Base-by-base conservation (phyloP, 1,140 invertebrate species). In the Coboldia fuscipes region DNA sequence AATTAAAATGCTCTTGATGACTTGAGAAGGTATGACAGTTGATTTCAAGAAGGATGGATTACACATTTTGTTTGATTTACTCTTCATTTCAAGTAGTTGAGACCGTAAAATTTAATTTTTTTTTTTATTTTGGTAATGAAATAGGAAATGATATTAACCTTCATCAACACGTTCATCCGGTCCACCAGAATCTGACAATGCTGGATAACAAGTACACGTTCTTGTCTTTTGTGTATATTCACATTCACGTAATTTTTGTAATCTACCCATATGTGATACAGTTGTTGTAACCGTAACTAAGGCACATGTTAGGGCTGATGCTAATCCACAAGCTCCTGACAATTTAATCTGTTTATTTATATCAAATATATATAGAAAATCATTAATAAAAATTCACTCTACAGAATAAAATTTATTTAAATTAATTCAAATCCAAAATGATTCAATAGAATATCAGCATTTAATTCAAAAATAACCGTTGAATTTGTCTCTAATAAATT, bases 221-320 rank as follows among this genome's bases (percentile, higher is more conserved):
- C 69, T 62, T 1, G 74, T 72, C 48, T 72, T 64, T 42, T 71
- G 65, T 0, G 78, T 82, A 52, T 86, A 90, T 40, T 82, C 74
- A 46, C 84, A 90, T 50, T 86, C 79, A 39, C 76, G 65, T 15
- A 89, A 53, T 0, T 77, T 80, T 55, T 90, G 84, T 16, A 90
- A 57, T 36, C 83, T 65, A 44, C 83, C 85, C 82, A 90, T 86
- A 51, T 90, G 84, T 36, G 89, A 73, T n/a, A 88, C 81, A 0
- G 82, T 88, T 0, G 84, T 90, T 2, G 84, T 88, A 13, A 90
- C 81, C 8, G 83, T 88, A 26, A 89, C 81, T 29, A 85, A 60
- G 10, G 85, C 77, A 50, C 82, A 86, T 1, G 82, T 75, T 21
- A 84, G 56, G 1, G 81, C 80, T 42, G 78, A 84, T 3, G 82